Evolutionary conservation across 1,140 invertebrate genomes (phyloP).

Genomic region (Drosophila tropicalis): DNA sequence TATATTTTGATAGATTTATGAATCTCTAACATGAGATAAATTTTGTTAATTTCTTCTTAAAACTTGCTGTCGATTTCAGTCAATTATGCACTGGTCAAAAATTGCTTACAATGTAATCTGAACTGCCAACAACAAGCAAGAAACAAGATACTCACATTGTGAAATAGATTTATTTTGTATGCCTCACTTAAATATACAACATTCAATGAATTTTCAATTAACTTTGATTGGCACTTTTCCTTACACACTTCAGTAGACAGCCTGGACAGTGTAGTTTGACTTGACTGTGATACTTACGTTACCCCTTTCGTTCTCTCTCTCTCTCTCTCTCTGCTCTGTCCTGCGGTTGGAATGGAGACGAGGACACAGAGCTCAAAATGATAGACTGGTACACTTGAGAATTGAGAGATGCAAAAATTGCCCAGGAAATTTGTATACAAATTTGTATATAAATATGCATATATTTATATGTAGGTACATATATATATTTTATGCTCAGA

Average conservation of each 20-base stretch:
- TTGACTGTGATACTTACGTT: conserved; percentile 23
- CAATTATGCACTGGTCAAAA: conserved; percentile 72
- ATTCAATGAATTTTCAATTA: conserved; percentile 82
- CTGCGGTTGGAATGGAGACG: neutral
- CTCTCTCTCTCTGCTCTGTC: neutral
- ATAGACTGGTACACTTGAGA: conserved; percentile 30
- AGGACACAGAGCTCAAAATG: conserved; percentile 21
- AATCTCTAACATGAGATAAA: too few relatives aligned
- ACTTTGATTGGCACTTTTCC: conserved; percentile 81
- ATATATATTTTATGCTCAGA: neutral
- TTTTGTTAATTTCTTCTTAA: conserved; percentile 14
- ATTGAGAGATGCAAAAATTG: conserved; percentile 32
- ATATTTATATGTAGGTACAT: conserved; percentile 11
- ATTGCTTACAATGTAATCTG: conserved; percentile 75
- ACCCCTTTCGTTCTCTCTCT: neutral
- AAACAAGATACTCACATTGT: conserved; percentile 28
- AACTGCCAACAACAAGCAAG: conserved; percentile 60
- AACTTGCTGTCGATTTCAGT: conserved; percentile 39
- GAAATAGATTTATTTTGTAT: conserved; percentile 61
- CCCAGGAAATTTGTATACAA: conserved; percentile 27
- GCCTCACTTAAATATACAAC: conserved; percentile 75
- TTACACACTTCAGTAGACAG: conserved; percentile 53
- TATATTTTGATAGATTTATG: too few relatives aligned
- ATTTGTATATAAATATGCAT: neutral
- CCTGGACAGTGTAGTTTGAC: conserved; percentile 36